Percentiles rank a stretch among this genome's conserved stretches.
phyloP scores from a whole-genome alignment of 2,888 invertebrate species.

The Nymphalis urticae region DNA sequence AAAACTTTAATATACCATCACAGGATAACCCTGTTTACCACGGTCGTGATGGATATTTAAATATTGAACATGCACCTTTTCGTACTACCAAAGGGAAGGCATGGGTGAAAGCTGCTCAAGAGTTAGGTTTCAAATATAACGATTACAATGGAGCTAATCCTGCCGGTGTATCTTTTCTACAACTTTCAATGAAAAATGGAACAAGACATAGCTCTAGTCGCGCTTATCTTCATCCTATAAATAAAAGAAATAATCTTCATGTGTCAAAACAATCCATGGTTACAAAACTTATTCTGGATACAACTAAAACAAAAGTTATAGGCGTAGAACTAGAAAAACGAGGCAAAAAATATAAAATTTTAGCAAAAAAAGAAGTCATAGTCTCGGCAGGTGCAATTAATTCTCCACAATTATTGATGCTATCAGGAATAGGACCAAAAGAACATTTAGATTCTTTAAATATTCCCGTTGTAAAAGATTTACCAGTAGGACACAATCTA shows the following conservation, averaged over 20 bases:
- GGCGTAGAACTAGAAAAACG: constrained; percentile 83
- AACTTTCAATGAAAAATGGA: constrained; percentile 84
- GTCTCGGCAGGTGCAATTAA: constrained; percentile 89
- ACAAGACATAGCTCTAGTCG: constrained; percentile 85
- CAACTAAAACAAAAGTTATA: constrained; percentile 77
- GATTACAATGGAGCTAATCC: constrained; percentile 84
- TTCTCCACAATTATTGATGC: constrained; percentile 89
- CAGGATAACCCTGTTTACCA: constrained; percentile 79
- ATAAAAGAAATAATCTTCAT: constrained; percentile 82
- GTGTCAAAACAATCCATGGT: constrained; percentile 83
- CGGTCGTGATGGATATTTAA: constrained; percentile 79
- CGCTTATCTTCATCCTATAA: constrained; percentile 84
- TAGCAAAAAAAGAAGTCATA: constrained; percentile 87
- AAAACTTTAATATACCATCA: constrained; percentile 84
- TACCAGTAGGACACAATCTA: constrained; percentile 85
- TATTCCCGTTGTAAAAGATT: constrained; percentile 79
- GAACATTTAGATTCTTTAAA: constrained; percentile 80
- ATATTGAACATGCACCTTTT: constrained; percentile 79
- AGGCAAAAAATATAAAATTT: constrained; percentile 74
- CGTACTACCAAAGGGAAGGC: constrained; percentile 76
- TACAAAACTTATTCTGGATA: constrained; percentile 81
- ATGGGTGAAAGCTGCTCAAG: constrained; percentile 83
- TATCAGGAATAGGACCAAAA: constrained; percentile 88
- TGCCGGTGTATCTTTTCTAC: constrained; percentile 83
- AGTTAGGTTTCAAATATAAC: constrained; percentile 81